Base-by-base conservation (phyloP, 2,888 invertebrate genomes). In the Hololepta plana region DNA sequence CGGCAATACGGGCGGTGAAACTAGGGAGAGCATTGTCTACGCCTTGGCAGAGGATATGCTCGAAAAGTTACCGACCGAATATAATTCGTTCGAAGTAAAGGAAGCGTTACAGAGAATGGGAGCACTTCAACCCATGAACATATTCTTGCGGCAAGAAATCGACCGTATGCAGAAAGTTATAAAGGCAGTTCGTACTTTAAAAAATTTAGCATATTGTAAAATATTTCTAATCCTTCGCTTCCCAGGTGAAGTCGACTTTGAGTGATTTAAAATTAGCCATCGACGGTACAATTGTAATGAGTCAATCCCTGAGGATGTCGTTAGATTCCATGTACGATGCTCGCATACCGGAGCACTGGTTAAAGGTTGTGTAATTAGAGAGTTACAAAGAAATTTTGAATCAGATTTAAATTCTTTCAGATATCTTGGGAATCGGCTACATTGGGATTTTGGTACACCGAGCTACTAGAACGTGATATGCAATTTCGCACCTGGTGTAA, bases 361-460 rank as follows among this genome's bases (percentile, higher is more conserved):
- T 75, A 43, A 91, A 85, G 69, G 50, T 51, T 38, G 31, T n/a
- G 19, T 15, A 7, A 19, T 20, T 3, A 3, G 11, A 27, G 5
- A 3, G 21, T 9, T 21, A 26, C 22, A 22, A 4, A 22, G 11
- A 22, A 22, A 22, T 8, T 24, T 8, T 11, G 15, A 10, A n/a
- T 24, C 4, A 15, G 15, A 11, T 12, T 4, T 16, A 4, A 12
- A 6, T 9, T 12, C 19, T 30, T 39, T 32, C 46, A 87, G 84
- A 76, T 93, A 26, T 95, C 93, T 1, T 95, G 95, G 95, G 88
- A 91, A 55, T 93, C 91, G 0, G 85, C 91, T 3, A 93, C 95
- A 0, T 64, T 95, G 12, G 95, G 95, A n/a, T 95, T 95, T 59
- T 95, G 95, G 95, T 95, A 91, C 49, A 95, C 93, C 0, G 95